Evolutionary conservation across 2,797 vertebrate species (phyloP), one percentile per base, ranked within the genome.

Genomic region (Oophaga sylvatica): DNA sequence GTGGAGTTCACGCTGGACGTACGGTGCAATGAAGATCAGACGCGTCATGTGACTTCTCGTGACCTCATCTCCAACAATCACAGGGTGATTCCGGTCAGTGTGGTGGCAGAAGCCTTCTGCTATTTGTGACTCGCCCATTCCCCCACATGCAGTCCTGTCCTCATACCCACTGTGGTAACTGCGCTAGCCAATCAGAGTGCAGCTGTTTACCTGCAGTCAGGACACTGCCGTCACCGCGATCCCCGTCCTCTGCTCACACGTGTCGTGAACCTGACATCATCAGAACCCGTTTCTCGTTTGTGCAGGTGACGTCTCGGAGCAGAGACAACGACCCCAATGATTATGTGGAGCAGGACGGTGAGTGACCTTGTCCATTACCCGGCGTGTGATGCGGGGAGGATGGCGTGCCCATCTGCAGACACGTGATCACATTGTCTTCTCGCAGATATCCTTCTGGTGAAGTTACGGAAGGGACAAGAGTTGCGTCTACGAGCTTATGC

Each of bases 301-400:
- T 89, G 20, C 92, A 99, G 98, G 98, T 99, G 83, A 99, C 98
- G 0, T 99, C 98, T 83, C 95, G 97, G 91, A 99, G 96, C 94
- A 95, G 97, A 92, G 98, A 99, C 92, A 99, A 97, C 0, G 98
- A 99, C 89, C 98, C 98, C 68, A 99, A 97, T 73, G 98, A 99
- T 91, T 99, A 99, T 0, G 98, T 98, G 67, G 98, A 99, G 90
- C 97, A 98, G 91, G 97, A 99, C 0, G 98, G 98, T 99, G 88
- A 94, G 95, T 11, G 0, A 10, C 0, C 9, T 6, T 15, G 22
- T 22, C 2, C 2, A n/a, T n/a, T n/a, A 10, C 62, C 35, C 2
- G 35, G 35, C 5, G 35, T 73, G 9, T 3, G 20, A 6, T 20
- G 13, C 7, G 12, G 80, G 5, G 62, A 11, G 80, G n/a, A n/a